Base-by-base conservation (phyloP, 2,113 vertebrate species). In the Mus pahari region DNA sequence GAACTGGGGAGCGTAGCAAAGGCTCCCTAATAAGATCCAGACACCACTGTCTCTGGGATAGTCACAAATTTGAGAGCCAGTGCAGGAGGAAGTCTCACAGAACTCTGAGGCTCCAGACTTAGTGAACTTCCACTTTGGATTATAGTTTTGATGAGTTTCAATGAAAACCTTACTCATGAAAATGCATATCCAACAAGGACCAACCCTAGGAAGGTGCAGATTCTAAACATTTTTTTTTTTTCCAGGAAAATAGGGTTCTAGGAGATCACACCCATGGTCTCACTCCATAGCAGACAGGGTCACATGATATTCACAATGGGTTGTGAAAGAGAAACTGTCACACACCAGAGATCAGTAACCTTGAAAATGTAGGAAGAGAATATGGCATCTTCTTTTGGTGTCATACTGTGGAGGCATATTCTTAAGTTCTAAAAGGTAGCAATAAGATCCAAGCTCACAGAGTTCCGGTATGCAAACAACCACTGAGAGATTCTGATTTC, bases 301-400 rank as follows among this genome's bases (percentile, higher is more conserved):
- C 62, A 45, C 78, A 1, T 83, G 31, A 93, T 75, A 64, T 3
- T 66, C 20, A 31, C 5, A 73, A 68, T 78, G 64, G 92, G 13
- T 7, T 83, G 5, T 11, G 39, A 81, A 92, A 70, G 13, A 7
- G 60, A 81, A 62, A 64, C 0, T 45, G 73, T 28, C 74, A 42
- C 13, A 73, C 0, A 58, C 1, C 19, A 73, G 13, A 73, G 53
- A 82, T 13, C 24, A 8, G 3, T 28, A 53, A 90, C 55, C 3
- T 26, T 92, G 39, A 68, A 94, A 90, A 79, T 16, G 90, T n/a
- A 84, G 48, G 28, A 90, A 73, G 62, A 81, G 60, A 92, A 1
- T 11, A 3, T 36, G 11, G 2, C 5, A 89, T 89, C 13, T 16
- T 14, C 10, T 71, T 96, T 77, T 19, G 75, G 70, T 39, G 10